A percentile compares a stretch with the other conserved stretches of the same genome.
Evolutionary conservation across 2,888 invertebrate genomes (phyloP).

Genomic region (Eurytoma californica): DNA sequence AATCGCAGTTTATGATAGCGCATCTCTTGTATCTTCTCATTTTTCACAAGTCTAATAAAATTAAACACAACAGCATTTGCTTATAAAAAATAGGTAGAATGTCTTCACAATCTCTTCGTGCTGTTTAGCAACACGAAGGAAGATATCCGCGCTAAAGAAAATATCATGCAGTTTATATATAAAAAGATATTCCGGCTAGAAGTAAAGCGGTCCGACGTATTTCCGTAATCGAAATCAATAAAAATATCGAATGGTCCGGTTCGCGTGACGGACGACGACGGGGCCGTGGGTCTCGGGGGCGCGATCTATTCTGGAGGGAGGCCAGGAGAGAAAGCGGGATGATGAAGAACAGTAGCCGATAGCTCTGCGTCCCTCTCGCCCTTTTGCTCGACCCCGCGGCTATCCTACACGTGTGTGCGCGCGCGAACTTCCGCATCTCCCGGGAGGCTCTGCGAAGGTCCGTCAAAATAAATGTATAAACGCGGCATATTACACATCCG

Average conservation of each 20-base stretch:
- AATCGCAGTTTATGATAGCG: no score
- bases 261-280: conserved; percentile 68
- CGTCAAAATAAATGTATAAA: conserved; percentile 52
- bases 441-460: conserved; percentile 37
- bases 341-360: conserved; percentile 64
- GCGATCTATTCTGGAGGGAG: conserved; percentile 70
- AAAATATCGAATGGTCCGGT: conserved; percentile 66
- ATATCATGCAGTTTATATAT: no score
- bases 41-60: no score
- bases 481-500: background rate
- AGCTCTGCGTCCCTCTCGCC: conserved; percentile 50
- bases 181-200: no score
- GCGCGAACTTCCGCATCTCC: conserved; percentile 62
- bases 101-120: no score
- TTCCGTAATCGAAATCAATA: conserved; percentile 71
- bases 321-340: conserved; percentile 8
- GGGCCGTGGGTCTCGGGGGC: conserved; percentile 69
- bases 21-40: no score
- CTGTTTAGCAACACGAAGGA: no score
- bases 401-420: conserved; percentile 70
- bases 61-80: no score
- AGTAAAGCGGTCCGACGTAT: conserved; percentile 10
- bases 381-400: conserved; percentile 70
- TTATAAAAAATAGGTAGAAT: no score
- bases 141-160: no score